These are phyloP conservation scores for Lacerta bilineata DNA, from an alignment of 2,797 vertebrate species.

Conservation along the genomic window DNA sequence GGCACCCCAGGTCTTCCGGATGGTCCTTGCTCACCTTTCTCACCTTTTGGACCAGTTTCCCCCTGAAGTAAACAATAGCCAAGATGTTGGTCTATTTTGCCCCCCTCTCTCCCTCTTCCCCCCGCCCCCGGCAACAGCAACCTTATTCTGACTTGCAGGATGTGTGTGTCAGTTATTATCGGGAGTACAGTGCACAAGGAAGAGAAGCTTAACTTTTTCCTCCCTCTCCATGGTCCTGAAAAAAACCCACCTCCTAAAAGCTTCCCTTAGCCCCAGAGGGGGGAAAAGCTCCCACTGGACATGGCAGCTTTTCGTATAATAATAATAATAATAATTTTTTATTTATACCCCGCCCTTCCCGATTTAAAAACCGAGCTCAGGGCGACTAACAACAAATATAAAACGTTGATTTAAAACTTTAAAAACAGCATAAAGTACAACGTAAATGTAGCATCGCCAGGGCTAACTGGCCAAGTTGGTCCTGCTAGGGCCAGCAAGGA, in stretches of 20 bases:
- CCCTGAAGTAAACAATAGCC: slow-evolving; percentile 80
- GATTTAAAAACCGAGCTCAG: too few relatives aligned
- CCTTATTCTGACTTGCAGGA: not conserved
- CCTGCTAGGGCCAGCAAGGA: too few relatives aligned
- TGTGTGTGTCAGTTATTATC: not conserved
- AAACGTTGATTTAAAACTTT: too few relatives aligned
- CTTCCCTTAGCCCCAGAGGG: not conserved
- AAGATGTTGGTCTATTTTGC: not conserved
- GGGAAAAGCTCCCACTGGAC: not conserved
- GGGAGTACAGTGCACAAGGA: not conserved
- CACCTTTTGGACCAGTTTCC: slow-evolving; percentile 82
- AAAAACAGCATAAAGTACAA: too few relatives aligned
- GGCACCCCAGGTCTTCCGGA: slow-evolving; percentile 83
- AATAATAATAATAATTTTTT: too few relatives aligned
- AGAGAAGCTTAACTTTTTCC: not conserved
- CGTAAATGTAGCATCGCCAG: too few relatives aligned
- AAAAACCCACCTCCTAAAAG: not conserved
- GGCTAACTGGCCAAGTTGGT: too few relatives aligned
- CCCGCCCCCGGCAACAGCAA: not conserved
- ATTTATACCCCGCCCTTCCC: too few relatives aligned
- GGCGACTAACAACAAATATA: too few relatives aligned
- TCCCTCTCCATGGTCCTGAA: not conserved
- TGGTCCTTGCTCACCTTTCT: slow-evolving; percentile 81
- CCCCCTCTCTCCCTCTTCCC: too few relatives aligned
- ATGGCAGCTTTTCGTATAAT: not conserved